phyloP scores from a whole-genome alignment of 2,113 vertebrate species.

The Hipposideros armiger region DNA sequence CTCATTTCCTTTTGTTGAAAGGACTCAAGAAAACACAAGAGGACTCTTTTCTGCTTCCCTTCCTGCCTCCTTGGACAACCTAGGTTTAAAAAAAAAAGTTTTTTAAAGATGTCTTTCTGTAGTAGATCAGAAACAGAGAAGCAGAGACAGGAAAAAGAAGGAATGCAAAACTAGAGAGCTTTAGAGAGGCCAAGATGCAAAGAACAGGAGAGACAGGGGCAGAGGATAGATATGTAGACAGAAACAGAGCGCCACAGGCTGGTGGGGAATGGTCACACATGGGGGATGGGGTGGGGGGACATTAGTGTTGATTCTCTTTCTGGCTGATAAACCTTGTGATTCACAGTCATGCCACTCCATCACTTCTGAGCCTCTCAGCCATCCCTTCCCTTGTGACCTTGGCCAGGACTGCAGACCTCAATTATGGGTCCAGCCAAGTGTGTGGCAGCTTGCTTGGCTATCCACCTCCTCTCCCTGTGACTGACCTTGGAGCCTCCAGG shows the following conservation, averaged over 20 bases:
- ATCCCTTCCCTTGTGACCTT: slow-evolving; percentile 78
- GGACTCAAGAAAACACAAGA: slow-evolving; percentile 33
- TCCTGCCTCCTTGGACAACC: not conserved
- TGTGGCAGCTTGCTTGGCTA: slow-evolving; percentile 61
- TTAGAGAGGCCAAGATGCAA: not conserved
- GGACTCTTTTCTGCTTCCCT: not conserved
- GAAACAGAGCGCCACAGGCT: not conserved
- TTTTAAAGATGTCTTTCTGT: not conserved
- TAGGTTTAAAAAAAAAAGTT: not conserved
- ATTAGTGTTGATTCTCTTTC: slow-evolving; percentile 62
- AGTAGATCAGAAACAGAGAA: slow-evolving; percentile 32
- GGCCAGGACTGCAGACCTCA: slow-evolving; percentile 77
- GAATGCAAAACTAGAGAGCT: not conserved
- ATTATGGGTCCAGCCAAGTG: slow-evolving; percentile 80
- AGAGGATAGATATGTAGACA: not conserved
- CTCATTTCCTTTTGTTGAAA: not conserved
- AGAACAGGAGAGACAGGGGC: not conserved
- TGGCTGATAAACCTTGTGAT: slow-evolving; percentile 79
- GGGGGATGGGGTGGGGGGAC: not conserved
- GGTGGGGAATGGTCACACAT: not conserved
- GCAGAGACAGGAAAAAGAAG: slow-evolving; percentile 1
- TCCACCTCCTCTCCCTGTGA: not conserved
- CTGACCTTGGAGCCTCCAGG: slow-evolving; percentile 39
- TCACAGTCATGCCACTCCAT: slow-evolving; percentile 43
- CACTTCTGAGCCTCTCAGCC: slow-evolving; percentile 73